Evolutionary conservation across 1,140 invertebrate species (phyloP).

Genomic region (Drosophila funebris): DNA sequence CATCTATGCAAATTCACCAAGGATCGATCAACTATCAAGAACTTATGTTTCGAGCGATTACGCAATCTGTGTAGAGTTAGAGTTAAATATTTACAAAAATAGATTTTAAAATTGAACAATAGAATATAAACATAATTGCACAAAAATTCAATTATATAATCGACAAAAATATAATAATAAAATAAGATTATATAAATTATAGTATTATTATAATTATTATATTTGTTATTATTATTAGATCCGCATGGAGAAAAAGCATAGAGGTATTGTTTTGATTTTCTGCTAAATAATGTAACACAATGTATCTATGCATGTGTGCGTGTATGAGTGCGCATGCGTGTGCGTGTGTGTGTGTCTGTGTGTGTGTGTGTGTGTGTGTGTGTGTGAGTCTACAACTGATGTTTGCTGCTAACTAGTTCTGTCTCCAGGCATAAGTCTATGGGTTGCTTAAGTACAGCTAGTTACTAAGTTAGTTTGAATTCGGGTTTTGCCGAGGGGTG

Average conservation of each 20-base stretch:
- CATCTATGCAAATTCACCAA: not conserved
- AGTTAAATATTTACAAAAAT: conserved; percentile 13
- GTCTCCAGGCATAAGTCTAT: conserved; percentile 15
- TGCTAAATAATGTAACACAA: conserved; percentile 6
- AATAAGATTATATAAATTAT: not conserved
- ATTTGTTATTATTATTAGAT: too few relatives aligned
- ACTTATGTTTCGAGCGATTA: not conserved
- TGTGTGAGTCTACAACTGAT: not conserved
- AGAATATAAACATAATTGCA: not conserved
- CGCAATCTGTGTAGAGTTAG: not conserved
- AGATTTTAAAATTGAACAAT: not conserved
- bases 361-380: conserved; percentile 5
- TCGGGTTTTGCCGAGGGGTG: conserved; percentile 9
- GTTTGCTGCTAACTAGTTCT: not conserved
- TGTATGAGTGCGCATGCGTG: not conserved
- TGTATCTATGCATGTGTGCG: not conserved
- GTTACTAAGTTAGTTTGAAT: conserved; percentile 1
- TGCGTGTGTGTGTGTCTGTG: not conserved
- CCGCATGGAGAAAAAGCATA: conserved; percentile 12
- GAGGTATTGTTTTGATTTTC: not conserved
- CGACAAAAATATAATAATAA: not conserved
- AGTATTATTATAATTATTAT: too few relatives aligned
- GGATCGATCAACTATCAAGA: not conserved
- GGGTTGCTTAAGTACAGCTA: conserved; percentile 40
- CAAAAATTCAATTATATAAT: not conserved